phyloP scores from a whole-genome alignment of 2,888 invertebrate species.

The Folsomia candida region DNA sequence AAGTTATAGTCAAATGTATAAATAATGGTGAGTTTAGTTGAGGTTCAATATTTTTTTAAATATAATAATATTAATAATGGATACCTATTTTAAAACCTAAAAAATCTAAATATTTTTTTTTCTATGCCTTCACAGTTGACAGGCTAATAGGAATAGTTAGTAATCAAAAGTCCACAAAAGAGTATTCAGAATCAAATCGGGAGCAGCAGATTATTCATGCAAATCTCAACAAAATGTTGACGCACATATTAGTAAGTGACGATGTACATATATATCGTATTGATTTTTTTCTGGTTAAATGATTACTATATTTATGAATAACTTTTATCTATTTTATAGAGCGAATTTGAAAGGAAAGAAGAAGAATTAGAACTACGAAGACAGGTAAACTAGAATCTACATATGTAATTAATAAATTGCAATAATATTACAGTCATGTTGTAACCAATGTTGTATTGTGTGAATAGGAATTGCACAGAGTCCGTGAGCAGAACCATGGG shows the following conservation, averaged over 20 bases:
- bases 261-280: constrained; percentile 1
- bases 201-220: constrained; percentile 65
- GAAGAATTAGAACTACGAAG: constrained; percentile 71
- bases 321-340: constrained; percentile 57
- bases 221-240: constrained; percentile 65
- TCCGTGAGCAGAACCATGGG: constrained; percentile 69
- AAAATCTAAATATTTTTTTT: not conserved
- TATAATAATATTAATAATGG: too few species aligned
- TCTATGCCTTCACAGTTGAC: constrained; percentile 39
- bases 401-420: too few species aligned
- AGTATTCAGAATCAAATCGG: constrained; percentile 44
- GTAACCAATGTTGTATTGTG: too few species aligned
- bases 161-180: constrained; percentile 50
- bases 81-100: not conserved
- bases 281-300: not conserved
- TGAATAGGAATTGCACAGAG: constrained; percentile 69
- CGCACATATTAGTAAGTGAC: constrained; percentile 65
- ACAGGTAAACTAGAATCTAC: too few species aligned
- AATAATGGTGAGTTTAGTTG: constrained; percentile 61
- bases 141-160: constrained; percentile 43
- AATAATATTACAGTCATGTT: too few species aligned
- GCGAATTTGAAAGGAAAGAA: constrained; percentile 70
- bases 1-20: constrained; percentile 68
- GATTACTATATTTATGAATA: not conserved
- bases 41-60: not conserved